Percentiles rank a stretch among this genome's conserved stretches.
Evolutionary conservation across 2,888 invertebrate species (phyloP).

Genomic region (Unio pictorum): DNA sequence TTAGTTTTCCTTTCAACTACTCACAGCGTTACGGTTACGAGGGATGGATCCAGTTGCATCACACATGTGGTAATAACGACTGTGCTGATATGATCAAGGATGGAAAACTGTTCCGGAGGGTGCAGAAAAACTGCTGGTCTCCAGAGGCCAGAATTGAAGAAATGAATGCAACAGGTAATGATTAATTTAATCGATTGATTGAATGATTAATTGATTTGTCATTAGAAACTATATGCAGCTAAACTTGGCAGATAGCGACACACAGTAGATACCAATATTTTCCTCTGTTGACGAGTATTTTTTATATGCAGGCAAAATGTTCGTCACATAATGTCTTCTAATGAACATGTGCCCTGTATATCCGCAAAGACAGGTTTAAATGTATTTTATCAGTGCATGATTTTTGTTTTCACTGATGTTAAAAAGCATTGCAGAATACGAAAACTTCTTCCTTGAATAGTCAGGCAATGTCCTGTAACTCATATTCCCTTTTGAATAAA

Average conservation of each 20-base stretch:
- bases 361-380: too few species aligned
- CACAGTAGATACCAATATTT: neutral
- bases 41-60: constrained; percentile 74
- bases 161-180: constrained; percentile 73
- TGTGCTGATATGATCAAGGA: constrained; percentile 74
- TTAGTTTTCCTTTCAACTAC: neutral
- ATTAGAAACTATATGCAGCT: neutral
- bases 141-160: constrained; percentile 73
- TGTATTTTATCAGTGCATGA: too few species aligned
- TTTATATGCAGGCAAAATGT: neutral
- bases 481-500: too few species aligned
- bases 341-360: too few species aligned
- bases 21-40: constrained; percentile 74
- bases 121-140: constrained; percentile 75
- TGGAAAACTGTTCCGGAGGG: constrained; percentile 74
- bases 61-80: constrained; percentile 63
- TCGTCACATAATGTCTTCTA: too few species aligned
- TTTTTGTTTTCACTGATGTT: too few species aligned
- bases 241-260: neutral
- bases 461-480: too few species aligned
- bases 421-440: too few species aligned
- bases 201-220: neutral
- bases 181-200: neutral
- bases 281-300: neutral
- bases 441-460: too few species aligned